Evolutionary conservation across 2,888 invertebrate species (phyloP), one percentile per base, ranked within the genome.

Genomic region (Troglohyphantes excavatus): DNA sequence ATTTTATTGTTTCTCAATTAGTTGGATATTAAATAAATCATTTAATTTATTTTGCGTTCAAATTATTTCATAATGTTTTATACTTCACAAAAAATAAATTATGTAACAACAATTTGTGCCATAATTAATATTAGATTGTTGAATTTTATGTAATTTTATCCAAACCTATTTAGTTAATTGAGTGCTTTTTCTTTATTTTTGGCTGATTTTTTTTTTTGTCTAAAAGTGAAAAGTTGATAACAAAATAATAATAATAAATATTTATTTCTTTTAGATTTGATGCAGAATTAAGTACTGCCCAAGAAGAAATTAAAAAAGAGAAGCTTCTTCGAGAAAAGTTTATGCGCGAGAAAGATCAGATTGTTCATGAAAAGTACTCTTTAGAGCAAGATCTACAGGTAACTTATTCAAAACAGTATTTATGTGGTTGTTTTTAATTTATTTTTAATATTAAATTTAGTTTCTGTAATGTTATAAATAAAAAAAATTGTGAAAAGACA

Each of bases 321-420:
- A 95, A 96, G 90, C 94, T 95, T 78, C 95, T 96, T 86, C 96
- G 96, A 92, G 98, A 98, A 92, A 95, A 97, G 90, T 94, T 97
- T 46, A 95, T 96, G 13, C 94, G 97, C 33, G 98, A 98, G 93
- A 96, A 96, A 91, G 98, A 98, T 93, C 95, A 97, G 90, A 95
- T 96, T 29, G 95, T 96, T 92, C 96, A 97, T 2, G 97, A 98
- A 93, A 98, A 97, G 93, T 97, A 96, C 93, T 95, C 96, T 2
- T 94, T 97, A 78, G 98, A 98, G 93, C 97, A 97, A 94, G 96
- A 95, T 93, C 94, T 98, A 92, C 96, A 97, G 93, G 97, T 97
- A 94, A 95, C 9, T 61, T 61, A 61, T 39, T 39, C 7, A 39
- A 7, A 39, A 0, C 39, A n/a, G n/a, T 39, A 39, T 39, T 39